Conservation (phyloP, 2,888 invertebrate genomes). For the Minunthozetes semirufus region DNA sequence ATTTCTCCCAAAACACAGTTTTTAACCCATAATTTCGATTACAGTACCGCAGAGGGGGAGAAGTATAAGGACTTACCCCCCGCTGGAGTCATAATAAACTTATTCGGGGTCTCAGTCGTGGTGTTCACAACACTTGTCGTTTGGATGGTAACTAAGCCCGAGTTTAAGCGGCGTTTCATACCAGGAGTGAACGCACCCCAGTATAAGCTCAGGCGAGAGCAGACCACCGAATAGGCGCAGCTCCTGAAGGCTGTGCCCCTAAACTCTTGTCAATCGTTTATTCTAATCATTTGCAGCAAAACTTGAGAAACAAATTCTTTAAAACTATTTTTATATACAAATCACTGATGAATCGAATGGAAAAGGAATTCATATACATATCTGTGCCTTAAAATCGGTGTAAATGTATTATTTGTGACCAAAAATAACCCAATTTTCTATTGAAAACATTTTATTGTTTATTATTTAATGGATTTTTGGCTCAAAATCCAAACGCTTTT, state of each 20-base stretch:
- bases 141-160: conserved; percentile 62
- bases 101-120: conserved; percentile 61
- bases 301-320: too few species aligned
- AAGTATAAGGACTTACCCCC: conserved; percentile 47
- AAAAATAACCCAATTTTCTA: too few species aligned
- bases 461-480: too few species aligned
- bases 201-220: conserved; percentile 30
- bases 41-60: background rate
- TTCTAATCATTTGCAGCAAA: background rate
- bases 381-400: too few species aligned
- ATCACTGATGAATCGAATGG: too few species aligned
- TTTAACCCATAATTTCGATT: background rate
- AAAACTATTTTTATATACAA: too few species aligned
- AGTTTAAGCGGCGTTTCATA: conserved; percentile 62
- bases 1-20: too few species aligned
- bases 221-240: conserved; percentile 13
- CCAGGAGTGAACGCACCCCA: conserved; percentile 56
- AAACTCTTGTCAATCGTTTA: background rate
- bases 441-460: too few species aligned
- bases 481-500: too few species aligned
- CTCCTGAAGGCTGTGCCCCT: too few species aligned
- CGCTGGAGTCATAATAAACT: conserved; percentile 63
- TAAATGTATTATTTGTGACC: too few species aligned
- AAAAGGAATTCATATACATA: too few species aligned
- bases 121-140: conserved; percentile 62